phyloP scores from a whole-genome alignment of 2,113 vertebrate genomes.

The Illadopsis cleaveri region DNA sequence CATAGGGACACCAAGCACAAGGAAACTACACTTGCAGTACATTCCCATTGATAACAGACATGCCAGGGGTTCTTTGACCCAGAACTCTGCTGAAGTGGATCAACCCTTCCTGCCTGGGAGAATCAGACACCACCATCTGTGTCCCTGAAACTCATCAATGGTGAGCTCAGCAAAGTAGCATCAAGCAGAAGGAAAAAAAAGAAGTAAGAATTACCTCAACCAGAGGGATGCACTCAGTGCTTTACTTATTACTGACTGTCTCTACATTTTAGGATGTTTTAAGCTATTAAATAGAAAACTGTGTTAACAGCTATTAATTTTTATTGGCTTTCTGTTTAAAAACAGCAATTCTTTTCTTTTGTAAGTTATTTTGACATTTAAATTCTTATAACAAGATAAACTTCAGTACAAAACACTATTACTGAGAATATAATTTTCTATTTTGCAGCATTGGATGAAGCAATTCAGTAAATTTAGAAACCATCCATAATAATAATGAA shows the following conservation, averaged over 20 bases:
- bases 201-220: not conserved
- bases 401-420: not conserved
- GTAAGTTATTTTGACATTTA: not conserved
- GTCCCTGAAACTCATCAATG: not conserved
- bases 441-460: not conserved
- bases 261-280: not conserved
- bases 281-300: not conserved
- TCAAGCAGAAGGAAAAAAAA: not conserved
- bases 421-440: not conserved
- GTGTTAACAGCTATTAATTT: not conserved
- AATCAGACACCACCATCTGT: not conserved
- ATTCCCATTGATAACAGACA: not conserved
- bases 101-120: not conserved
- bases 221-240: not conserved
- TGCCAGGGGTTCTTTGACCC: not conserved
- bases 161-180: not conserved
- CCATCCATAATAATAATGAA: not conserved
- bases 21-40: not conserved
- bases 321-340: not conserved
- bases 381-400: not conserved
- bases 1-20: not conserved
- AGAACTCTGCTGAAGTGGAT: not conserved
- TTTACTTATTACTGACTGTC: not conserved
- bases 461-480: not conserved
- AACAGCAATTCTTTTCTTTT: not conserved